phyloP scores from a whole-genome alignment of 2,797 vertebrate species.

The Sciaenops ocellatus region DNA sequence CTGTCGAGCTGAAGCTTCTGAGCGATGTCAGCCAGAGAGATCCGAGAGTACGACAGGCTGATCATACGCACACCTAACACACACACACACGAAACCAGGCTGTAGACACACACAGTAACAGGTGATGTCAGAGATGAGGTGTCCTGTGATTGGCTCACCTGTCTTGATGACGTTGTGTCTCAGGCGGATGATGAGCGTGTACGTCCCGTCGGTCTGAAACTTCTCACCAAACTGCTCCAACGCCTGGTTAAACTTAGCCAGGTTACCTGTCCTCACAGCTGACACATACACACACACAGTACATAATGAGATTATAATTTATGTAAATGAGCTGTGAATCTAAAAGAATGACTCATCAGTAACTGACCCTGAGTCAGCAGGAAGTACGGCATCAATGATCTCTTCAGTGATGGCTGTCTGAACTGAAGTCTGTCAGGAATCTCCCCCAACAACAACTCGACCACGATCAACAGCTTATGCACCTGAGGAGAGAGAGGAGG shows the following conservation, averaged over 20 bases:
- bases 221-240: slow-evolving; percentile 97
- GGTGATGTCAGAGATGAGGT: not conserved
- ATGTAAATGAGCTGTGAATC: too few relatives aligned
- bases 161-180: slow-evolving; percentile 99
- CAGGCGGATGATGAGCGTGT: slow-evolving; percentile 98
- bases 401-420: slow-evolving; percentile 95
- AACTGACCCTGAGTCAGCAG: slow-evolving; percentile 94
- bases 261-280: slow-evolving; percentile 95
- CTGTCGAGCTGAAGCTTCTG: slow-evolving; percentile 98
- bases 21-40: slow-evolving; percentile 96
- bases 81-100: slow-evolving; percentile 60
- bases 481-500: slow-evolving; percentile 81
- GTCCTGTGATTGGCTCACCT: slow-evolving; percentile 80
- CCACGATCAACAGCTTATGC: slow-evolving; percentile 97
- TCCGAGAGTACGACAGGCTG: slow-evolving; percentile 97
- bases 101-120: slow-evolving; percentile 6
- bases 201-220: slow-evolving; percentile 96
- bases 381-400: slow-evolving; percentile 98
- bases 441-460: slow-evolving; percentile 95
- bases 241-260: slow-evolving; percentile 97
- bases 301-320: too few relatives aligned
- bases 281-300: slow-evolving; percentile 12
- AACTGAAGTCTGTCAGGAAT: slow-evolving; percentile 98
- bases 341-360: too few relatives aligned
- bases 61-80: slow-evolving; percentile 95